Conservation (phyloP, 2,113 vertebrate genomes). For the Cyanoramphus novaezelandiae region DNA sequence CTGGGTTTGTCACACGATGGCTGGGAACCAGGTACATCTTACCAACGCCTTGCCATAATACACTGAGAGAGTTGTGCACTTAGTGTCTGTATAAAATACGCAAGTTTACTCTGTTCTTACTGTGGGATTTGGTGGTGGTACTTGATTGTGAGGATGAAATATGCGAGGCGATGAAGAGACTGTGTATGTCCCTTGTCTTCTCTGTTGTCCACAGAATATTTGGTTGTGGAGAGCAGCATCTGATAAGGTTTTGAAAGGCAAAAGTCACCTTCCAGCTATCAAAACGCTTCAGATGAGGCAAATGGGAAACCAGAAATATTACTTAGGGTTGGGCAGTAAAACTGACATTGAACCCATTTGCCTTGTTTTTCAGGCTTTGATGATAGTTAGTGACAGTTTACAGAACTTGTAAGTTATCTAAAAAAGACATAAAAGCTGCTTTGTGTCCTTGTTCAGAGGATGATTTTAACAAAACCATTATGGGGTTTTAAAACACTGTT, state of each 20-base stretch:
- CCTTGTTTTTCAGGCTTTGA: slow-evolving; percentile 38
- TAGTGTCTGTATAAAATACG: neutral
- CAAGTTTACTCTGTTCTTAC: neutral
- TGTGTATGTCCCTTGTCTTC: neutral
- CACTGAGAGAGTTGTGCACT: accelerated
- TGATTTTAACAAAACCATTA: slow-evolving; percentile 53
- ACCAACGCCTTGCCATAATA: neutral
- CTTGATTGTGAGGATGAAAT: neutral
- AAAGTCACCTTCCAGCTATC: slow-evolving; percentile 57
- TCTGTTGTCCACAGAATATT: neutral
- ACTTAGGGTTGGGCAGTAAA: slow-evolving; percentile 59
- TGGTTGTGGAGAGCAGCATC: neutral
- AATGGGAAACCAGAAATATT: slow-evolving; percentile 58
- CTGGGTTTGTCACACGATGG: neutral
- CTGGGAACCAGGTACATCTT: neutral
- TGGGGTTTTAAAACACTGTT: slow-evolving; percentile 46
- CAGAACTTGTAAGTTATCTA: slow-evolving; percentile 49
- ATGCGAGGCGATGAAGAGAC: neutral
- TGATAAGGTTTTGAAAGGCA: slow-evolving; percentile 37
- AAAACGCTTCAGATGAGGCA: slow-evolving; percentile 44
- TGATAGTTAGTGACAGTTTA: slow-evolving; percentile 58
- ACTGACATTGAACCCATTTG: slow-evolving; percentile 56
- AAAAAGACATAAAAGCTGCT: slow-evolving; percentile 51
- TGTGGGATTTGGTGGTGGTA: neutral
- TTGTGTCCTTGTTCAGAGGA: slow-evolving; percentile 39